Conservation (phyloP, 2,113 vertebrate species). For the Garra rufa region DNA sequence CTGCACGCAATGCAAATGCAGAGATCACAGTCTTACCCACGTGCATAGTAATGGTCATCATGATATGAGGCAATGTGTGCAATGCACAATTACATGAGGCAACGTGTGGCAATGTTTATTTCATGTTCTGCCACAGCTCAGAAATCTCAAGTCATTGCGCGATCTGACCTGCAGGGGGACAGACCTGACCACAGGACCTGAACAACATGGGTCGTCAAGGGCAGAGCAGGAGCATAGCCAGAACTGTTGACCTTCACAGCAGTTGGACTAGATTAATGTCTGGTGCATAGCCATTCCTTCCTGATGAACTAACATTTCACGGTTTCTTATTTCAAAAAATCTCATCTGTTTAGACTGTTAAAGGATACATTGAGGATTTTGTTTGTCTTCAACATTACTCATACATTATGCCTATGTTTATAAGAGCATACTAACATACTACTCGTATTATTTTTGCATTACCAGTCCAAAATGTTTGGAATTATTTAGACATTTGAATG, state of each 20-base stretch:
- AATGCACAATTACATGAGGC: constrained; percentile 37
- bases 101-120: constrained; percentile 37
- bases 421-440: not conserved
- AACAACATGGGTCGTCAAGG: constrained; percentile 21
- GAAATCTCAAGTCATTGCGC: constrained; percentile 4
- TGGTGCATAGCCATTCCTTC: constrained; percentile 31
- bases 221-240: constrained; percentile 29
- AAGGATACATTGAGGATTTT: not conserved
- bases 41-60: not conserved
- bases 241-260: constrained; percentile 5
- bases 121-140: not conserved
- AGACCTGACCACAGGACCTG: not conserved
- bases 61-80: constrained; percentile 16
- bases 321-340: constrained; percentile 13
- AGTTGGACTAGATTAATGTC: constrained; percentile 25
- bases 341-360: constrained; percentile 6
- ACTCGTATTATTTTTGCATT: not conserved
- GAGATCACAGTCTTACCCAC: not conserved
- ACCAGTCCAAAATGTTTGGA: not conserved
- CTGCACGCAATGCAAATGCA: not conserved
- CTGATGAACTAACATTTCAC: constrained; percentile 32
- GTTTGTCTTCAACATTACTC: not conserved
- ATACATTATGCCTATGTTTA: not conserved
- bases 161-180: constrained; percentile 41
- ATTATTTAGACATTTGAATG: not conserved